Evolutionary conservation across 23 tunicate genomes (phyloP), one percentile per base, ranked within the genome.

Genomic region (Halocynthia aurantium): DNA sequence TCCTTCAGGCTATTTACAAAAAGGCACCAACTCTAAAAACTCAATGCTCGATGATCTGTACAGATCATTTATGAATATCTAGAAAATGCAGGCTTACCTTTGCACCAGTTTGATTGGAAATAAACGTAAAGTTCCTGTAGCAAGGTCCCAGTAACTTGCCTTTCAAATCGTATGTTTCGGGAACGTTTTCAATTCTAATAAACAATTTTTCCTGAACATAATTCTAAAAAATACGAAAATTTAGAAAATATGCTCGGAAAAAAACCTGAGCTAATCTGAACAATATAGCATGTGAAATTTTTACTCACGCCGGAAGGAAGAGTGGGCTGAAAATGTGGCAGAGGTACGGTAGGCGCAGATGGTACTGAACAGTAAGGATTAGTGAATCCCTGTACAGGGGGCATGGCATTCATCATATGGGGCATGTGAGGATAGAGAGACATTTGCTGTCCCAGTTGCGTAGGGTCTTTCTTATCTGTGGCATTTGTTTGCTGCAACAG

Each of bases 151-250:
- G 79, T 6, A 92, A 85, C 57, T 92, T 86, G 7, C 80, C 76
- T 82, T 92, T 92, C 54, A 92, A 82, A 67, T 92, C 88, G 75
- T 86, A 92, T 15, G 72, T 81, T 8, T 80, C 88, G 7, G 80
- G 84, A 71, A 79, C 71, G 52, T 69, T 62, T 55, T 92, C 98
- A 78, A 92, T 68, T 40, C 92, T 88, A 57, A 92, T 80, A 78
- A 92, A 92, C 13, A 92, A 67, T 69, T 92, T 92, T 65, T 92
- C 98, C 72, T 92, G 98, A 50, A 92, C 62, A 76, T 80, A 92
- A 69, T 86, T 92, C 54, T 74, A 53, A 50, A 54, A 74, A 74
- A 74, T 58, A 58, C 17, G 4, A n/a, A 58, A 58, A 58, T 58
- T 58, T 58, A 13, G 18, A 58, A 1, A 15, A 13, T 15, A 58